Evolutionary conservation across 2,888 invertebrate species (phyloP), one percentile per base, ranked within the genome.

Genomic region (Metalampra italica): DNA sequence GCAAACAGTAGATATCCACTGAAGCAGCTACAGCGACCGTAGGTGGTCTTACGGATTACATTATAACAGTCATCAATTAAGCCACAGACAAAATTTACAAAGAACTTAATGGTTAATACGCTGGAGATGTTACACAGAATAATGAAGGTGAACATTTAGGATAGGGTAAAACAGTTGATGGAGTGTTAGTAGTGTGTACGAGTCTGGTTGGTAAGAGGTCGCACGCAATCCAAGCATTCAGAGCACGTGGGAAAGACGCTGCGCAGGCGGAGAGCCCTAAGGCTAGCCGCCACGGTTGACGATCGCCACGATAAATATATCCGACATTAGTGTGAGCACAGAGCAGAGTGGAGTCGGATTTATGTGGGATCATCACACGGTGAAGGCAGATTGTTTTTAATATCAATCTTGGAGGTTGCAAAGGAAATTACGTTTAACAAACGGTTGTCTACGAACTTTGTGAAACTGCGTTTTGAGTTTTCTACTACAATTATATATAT

Each of bases 211-310:
- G 76, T 75, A 66, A 71, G 76, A 80, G 84, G 83, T 84, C 82
- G 75, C 89, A 89, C 87, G 89, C 88, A 84, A 89, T 86, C 78
- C 77, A 72, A 83, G 82, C 87, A 88, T 88, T 89, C 82, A 65
- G 81, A 71, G 78, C 89, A 89, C 87, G 89, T 88, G 89, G 89
- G 89, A 89, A 89, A 75, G 77, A 75, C 66, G 62, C 69, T 64
- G 66, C 66, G 65, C 62, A 81, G 86, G 85, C 85, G 82, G 84
- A 68, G 74, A 60, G 74, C 83, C 87, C 81, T 62, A 66, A 59
- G 87, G 87, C 86, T 63, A 75, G 66, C 71, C 70, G 77, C 79
- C 74, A 73, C 78, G 70, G 89, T 88, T 89, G 89, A 89, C 89
- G 88, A 88, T 89, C 74, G 72, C 75, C 69, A 68, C 80, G 86